These are phyloP conservation scores for Trichechus manatus DNA, from an alignment of 2,113 vertebrate genomes.

Conservation along the genomic window DNA sequence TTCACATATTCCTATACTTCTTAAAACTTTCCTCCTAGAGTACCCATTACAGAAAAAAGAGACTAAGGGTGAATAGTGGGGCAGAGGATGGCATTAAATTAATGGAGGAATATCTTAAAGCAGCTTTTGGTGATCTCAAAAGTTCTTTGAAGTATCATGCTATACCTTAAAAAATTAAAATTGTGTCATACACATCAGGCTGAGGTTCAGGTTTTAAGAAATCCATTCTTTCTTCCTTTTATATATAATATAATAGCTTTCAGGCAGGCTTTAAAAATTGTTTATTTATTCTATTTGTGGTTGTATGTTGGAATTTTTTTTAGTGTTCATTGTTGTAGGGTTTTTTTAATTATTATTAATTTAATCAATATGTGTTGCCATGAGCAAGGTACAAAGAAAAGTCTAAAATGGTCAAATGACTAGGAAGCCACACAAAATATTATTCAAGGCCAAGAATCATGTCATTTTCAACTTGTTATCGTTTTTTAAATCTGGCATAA, in stretches of 20 bases:
- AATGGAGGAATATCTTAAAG: background rate
- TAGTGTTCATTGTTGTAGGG: background rate
- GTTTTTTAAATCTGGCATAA: background rate
- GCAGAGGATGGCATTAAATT: background rate
- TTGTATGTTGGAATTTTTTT: background rate
- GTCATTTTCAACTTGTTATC: background rate
- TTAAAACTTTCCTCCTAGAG: background rate
- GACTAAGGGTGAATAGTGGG: background rate
- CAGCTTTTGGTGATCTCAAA: background rate
- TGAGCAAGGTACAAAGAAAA: background rate
- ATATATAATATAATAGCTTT: background rate
- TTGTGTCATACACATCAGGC: background rate
- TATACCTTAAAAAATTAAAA: background rate
- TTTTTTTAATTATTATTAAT: background rate
- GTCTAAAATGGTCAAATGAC: background rate
- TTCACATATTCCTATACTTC: background rate
- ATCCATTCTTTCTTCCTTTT: background rate
- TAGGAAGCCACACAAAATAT: background rate
- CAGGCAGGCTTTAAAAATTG: background rate
- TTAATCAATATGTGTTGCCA: background rate
- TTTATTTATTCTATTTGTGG: background rate
- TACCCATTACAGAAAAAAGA: background rate
- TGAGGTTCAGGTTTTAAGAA: background rate
- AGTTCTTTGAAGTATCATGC: background rate
- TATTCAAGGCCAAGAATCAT: background rate